Evolutionary conservation across 2,113 vertebrate genomes (phyloP).

Genomic region (Pogona vitticeps): DNA sequence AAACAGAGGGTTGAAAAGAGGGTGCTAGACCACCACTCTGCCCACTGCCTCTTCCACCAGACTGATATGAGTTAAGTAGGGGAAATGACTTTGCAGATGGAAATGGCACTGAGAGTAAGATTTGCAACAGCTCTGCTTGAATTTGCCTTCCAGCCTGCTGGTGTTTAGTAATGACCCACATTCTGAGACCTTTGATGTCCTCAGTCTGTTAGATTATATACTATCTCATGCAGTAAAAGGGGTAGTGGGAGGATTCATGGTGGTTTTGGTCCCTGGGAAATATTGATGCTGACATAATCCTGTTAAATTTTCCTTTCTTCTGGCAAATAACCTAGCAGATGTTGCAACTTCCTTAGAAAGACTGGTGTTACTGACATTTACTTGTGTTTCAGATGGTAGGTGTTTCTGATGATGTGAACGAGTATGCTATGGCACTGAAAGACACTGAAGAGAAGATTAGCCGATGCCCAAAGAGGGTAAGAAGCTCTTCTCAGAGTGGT

Average conservation of each 20-base stretch:
- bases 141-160: neutral
- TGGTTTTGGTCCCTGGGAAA: neutral
- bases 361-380: slow-evolving; percentile 14
- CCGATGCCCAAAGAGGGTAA: slow-evolving; percentile 88
- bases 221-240: neutral
- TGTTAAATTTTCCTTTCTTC: neutral
- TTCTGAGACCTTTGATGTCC: neutral
- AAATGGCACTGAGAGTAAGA: neutral
- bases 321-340: neutral
- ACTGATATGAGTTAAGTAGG: neutral
- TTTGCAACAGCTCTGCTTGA: neutral
- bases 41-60: neutral
- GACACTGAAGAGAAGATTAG: slow-evolving; percentile 96
- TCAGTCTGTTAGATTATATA: neutral
- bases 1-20: neutral
- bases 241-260: neutral
- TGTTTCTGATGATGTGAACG: slow-evolving; percentile 94
- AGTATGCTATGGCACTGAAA: slow-evolving; percentile 93
- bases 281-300: neutral
- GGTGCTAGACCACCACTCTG: neutral
- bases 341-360: neutral
- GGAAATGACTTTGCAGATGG: neutral
- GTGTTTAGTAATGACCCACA: neutral
- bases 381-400: slow-evolving; percentile 90
- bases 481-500: slow-evolving; percentile 26